Conservation (phyloP, 1,140 invertebrate genomes). For the Adoxophyes honmai region DNA sequence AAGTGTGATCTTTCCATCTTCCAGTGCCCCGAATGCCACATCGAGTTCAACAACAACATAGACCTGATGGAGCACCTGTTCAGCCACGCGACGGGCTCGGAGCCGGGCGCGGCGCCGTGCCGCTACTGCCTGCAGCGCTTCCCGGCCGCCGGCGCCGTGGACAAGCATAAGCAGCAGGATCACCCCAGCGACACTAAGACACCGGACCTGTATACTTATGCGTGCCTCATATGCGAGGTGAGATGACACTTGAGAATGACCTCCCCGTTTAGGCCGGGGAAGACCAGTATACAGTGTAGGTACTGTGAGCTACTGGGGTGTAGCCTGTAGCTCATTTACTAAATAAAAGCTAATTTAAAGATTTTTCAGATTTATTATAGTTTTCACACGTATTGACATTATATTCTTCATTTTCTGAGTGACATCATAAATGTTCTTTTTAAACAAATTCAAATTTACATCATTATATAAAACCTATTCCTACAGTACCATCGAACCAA, state of each 20-base stretch:
- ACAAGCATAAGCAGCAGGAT: slow-evolving; percentile 75
- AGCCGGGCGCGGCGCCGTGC: slow-evolving; percentile 72
- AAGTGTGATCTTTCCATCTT: slow-evolving; percentile 27
- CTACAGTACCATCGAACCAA: too few species aligned
- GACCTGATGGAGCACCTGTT: slow-evolving; percentile 84
- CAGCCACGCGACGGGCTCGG: slow-evolving; percentile 78
- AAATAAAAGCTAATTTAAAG: too few species aligned
- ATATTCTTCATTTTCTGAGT: too few species aligned
- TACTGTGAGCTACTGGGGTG: too few species aligned
- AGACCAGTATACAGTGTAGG: too few species aligned
- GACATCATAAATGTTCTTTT: too few species aligned
- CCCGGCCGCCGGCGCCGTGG: slow-evolving; percentile 65
- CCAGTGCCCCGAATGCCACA: slow-evolving; percentile 79
- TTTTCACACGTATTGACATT: too few species aligned
- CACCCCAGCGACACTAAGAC: slow-evolving; percentile 80
- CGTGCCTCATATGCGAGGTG: slow-evolving; percentile 85
- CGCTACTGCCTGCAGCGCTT: slow-evolving; percentile 78
- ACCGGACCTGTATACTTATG: slow-evolving; percentile 72
- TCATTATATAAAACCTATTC: too few species aligned
- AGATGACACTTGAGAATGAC: slow-evolving; percentile 34
- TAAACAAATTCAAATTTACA: too few species aligned
- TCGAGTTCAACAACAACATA: slow-evolving; percentile 79
- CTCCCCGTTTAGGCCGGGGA: too few species aligned
- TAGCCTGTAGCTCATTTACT: too few species aligned
- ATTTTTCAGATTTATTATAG: too few species aligned